phyloP scores from a whole-genome alignment of 2,797 vertebrate genomes.

The Spinus olivaceus region DNA sequence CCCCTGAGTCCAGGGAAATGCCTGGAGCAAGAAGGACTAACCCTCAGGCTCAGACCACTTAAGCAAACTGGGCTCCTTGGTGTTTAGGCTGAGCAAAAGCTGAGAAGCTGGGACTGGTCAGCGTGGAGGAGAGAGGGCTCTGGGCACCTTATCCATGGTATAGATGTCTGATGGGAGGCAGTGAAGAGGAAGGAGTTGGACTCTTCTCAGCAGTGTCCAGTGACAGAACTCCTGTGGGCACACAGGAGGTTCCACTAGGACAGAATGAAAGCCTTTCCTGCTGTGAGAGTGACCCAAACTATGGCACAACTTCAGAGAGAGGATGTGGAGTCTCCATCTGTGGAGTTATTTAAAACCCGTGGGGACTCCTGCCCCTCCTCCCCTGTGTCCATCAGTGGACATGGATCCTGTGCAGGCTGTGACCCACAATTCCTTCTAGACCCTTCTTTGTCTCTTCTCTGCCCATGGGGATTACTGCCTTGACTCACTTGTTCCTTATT shows the following conservation, averaged over 20 bases:
- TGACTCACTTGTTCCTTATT: background rate
- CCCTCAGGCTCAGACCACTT: background rate
- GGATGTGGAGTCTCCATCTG: background rate
- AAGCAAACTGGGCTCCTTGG: background rate
- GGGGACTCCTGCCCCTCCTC: background rate
- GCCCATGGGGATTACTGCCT: background rate
- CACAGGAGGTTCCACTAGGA: background rate
- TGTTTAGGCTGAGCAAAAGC: background rate
- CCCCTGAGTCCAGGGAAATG: background rate
- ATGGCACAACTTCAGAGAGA: background rate
- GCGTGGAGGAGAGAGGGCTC: background rate
- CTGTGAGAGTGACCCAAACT: background rate
- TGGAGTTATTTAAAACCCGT: background rate
- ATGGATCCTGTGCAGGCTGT: background rate
- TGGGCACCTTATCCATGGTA: background rate
- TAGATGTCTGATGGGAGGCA: background rate
- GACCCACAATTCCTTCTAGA: background rate
- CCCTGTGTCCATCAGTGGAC: background rate
- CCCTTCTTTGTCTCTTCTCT: background rate
- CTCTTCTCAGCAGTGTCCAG: background rate
- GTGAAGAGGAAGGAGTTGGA: rapidly evolving
- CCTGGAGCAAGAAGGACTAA: background rate
- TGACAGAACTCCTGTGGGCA: background rate
- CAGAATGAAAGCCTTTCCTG: background rate
- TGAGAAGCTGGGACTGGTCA: background rate